These are phyloP conservation scores for Sorex araneus DNA, from an alignment of 2,113 vertebrate genomes.

Conservation along the genomic window DNA sequence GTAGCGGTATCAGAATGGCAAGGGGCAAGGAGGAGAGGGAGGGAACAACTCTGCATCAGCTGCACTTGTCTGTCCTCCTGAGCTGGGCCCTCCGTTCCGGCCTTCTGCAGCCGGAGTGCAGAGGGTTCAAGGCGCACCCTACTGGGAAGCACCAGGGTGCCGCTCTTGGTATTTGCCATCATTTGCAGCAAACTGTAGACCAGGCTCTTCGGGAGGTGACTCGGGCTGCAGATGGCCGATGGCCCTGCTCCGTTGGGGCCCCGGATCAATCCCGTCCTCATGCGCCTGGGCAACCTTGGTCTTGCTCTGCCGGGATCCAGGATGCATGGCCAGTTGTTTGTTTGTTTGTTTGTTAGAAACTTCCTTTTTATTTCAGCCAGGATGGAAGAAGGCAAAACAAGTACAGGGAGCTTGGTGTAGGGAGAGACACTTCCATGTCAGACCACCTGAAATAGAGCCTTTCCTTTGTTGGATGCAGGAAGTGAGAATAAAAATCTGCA, in stretches of 20 bases:
- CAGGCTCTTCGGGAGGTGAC: slow-evolving; percentile 39
- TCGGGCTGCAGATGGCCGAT: slow-evolving; percentile 73
- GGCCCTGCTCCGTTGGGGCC: slow-evolving; percentile 73
- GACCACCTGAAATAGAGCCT: slow-evolving; percentile 77
- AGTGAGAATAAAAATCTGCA: slow-evolving; percentile 78
- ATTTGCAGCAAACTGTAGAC: slow-evolving; percentile 61
- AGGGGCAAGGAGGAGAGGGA: neutral
- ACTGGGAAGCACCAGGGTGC: slow-evolving; percentile 58
- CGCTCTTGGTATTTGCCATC: slow-evolving; percentile 3
- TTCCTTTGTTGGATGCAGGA: slow-evolving; percentile 72
- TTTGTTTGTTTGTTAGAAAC: slow-evolving; percentile 67
- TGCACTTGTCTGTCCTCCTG: neutral
- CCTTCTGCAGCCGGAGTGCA: slow-evolving; percentile 27
- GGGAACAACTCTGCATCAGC: neutral
- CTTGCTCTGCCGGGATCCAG: slow-evolving; percentile 63
- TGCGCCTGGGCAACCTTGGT: slow-evolving; percentile 44
- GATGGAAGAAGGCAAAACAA: slow-evolving; percentile 76
- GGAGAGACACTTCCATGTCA: slow-evolving; percentile 77
- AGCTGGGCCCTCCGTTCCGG: slow-evolving; percentile 32
- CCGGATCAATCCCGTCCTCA: slow-evolving; percentile 40
- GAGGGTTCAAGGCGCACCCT: slow-evolving; percentile 65
- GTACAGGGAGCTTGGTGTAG: slow-evolving; percentile 66
- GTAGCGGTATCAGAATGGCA: slow-evolving; percentile 53
- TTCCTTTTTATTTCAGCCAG: slow-evolving; percentile 68
- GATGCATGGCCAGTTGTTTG: slow-evolving; percentile 40